Conservation (phyloP, 2,888 invertebrate genomes). For the Gnatocerus cornutus region DNA sequence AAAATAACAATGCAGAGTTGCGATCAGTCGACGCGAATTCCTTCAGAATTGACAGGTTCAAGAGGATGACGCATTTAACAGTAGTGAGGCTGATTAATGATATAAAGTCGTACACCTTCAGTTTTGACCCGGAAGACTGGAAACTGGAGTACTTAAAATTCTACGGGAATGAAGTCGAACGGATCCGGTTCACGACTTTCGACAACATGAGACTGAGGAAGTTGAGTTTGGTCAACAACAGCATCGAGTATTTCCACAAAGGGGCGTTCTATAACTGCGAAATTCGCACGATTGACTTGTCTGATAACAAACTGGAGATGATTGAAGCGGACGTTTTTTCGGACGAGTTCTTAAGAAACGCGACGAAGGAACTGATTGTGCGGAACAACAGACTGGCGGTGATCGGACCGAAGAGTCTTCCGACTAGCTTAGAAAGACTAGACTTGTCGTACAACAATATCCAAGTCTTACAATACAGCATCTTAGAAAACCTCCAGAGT, state of each 20-base stretch:
- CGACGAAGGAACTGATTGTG: slow-evolving; percentile 10
- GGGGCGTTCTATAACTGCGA: slow-evolving; percentile 25
- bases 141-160: slow-evolving; percentile 8
- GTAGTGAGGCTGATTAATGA: slow-evolving; percentile 9
- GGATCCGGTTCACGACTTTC: slow-evolving; percentile 7
- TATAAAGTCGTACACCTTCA: slow-evolving; percentile 9
- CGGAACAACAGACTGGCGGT: slow-evolving; percentile 1
- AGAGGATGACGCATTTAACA: slow-evolving; percentile 7
- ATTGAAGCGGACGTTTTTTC: slow-evolving; percentile 9
- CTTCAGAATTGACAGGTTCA: slow-evolving; percentile 4
- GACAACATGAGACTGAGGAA: slow-evolving; percentile 9
- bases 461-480: background rate
- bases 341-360: slow-evolving; percentile 5
- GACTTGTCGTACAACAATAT: slow-evolving; percentile 23
- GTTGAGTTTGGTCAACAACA: slow-evolving; percentile 19
- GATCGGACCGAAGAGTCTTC: slow-evolving; percentile 9
- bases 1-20: slow-evolving; percentile 7
- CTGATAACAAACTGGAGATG: slow-evolving; percentile 21
- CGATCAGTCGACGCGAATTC: background rate
- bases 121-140: background rate
- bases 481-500: slow-evolving; percentile 13
- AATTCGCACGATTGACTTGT: slow-evolving; percentile 12
- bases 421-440: slow-evolving; percentile 24
- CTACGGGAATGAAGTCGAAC: slow-evolving; percentile 19
- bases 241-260: slow-evolving; percentile 24